These are phyloP conservation scores for Scytalopus superciliaris DNA, from an alignment of 2,113 vertebrate species.

Conservation along the genomic window DNA sequence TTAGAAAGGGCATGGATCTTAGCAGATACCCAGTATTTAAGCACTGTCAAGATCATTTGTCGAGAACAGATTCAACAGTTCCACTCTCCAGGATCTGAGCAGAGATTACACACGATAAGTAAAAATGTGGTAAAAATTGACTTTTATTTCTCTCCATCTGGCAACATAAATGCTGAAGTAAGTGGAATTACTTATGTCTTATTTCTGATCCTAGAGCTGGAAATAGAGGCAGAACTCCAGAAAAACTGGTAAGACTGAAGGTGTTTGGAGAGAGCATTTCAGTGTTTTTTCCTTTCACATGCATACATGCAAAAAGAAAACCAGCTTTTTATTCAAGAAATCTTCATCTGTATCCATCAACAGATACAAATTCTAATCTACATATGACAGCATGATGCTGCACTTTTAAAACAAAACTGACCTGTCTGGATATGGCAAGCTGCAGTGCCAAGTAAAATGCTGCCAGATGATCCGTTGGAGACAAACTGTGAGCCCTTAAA, in stretches of 20 bases:
- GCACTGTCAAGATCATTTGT: neutral
- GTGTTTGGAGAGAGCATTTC: neutral
- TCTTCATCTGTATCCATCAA: neutral
- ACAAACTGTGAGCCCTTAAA: constrained; percentile 92
- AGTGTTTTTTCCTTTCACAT: neutral
- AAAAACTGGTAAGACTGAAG: neutral
- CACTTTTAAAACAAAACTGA: constrained; percentile 65
- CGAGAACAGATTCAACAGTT: neutral
- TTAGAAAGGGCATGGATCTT: neutral
- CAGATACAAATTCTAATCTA: neutral
- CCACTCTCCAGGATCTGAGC: neutral
- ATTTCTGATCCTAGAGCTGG: neutral
- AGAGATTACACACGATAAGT: neutral
- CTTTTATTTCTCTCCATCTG: neutral
- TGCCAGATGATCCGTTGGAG: constrained; percentile 93
- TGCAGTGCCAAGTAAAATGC: constrained; percentile 96
- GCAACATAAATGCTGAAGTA: neutral
- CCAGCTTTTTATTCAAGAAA: neutral
- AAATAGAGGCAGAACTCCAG: neutral
- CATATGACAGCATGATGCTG: neutral
- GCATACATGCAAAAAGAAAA: neutral
- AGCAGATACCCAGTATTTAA: neutral
- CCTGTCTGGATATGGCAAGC: constrained; percentile 97
- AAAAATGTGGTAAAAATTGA: neutral
- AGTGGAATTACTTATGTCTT: neutral